Evolutionary conservation across 2,888 invertebrate genomes (phyloP), one percentile per base, ranked within the genome.

Genomic region (Eupithecia insigniata): DNA sequence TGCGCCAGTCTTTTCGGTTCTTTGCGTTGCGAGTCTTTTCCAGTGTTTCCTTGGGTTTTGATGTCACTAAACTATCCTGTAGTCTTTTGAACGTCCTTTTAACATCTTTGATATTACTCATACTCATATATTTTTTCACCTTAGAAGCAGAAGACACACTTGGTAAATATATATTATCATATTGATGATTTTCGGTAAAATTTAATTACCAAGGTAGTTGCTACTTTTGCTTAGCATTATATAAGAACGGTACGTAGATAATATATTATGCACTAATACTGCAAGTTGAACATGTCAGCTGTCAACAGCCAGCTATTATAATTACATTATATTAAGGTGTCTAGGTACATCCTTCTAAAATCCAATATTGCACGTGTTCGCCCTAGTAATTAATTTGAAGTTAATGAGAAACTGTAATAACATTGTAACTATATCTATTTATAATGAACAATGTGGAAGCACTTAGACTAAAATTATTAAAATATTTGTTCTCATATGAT

Each of bases 401-500:
- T 12, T 71, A 70, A 71, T 67, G 71, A 71, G 66, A 46, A 71
- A 70, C 34, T 64, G 34, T 39, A 39, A 64, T 64, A 22, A 64
- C 64, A 34, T 36, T 14, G 62, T 26, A 36, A 0, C 18, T 26
- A 62, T 32, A 60, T 8, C 8, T 7, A 14, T 14, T 18, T 26
- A 51, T 12, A 22, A 22, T 4, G 10, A 22, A 51, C 55, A 14
- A 55, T 2, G 26, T 55, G 22, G 26, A 26, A 55, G 55, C 22
- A 10, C 22, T 26, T 26, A 5, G 51, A 3, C 8, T 46, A 2
- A 46, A 46, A 10, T 43, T n/a, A 22, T 51, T 10, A n/a, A n/a
- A n/a, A n/a, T n/a, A n/a, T n/a, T n/a, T n/a, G n/a, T n/a, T n/a
- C n/a, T n/a, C n/a, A n/a, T n/a, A n/a, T n/a, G n/a, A n/a, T n/a